Base-by-base conservation (phyloP, 2,888 invertebrate genomes). In the Allacma fusca region DNA sequence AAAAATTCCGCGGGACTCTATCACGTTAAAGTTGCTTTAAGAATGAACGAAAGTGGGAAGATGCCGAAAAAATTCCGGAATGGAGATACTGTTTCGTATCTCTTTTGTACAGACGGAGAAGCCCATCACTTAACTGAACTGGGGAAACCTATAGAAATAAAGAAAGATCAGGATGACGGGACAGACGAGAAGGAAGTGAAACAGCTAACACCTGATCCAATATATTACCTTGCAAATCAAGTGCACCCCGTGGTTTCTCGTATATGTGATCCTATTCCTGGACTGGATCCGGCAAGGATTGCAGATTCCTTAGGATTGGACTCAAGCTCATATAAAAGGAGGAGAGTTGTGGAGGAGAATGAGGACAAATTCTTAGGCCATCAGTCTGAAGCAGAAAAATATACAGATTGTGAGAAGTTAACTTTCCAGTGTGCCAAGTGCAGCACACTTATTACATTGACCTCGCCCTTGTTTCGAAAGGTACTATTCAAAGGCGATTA, bases 231-330 rank as follows among this genome's bases (percentile, higher is more conserved):
- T 82, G 91, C 94, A 0, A 94, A 96, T 85, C 99, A 99, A 88
- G 91, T 99, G 64, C 97, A 97, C 87, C 99, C 99, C 0, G 97
- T 99, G 0, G 93, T 98, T 80, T 92, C 95, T 34, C 91, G 99
- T 82, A 92, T 99, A 85, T 96, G 96, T 86, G 97, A 97, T 82
- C 98, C 98, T 0, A 94, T 99, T 65, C 96, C 97, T 82, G 97
- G 96, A 16, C 94, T 95, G 81, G 97, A 98, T 88, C 91, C 94
- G 1, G 93, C 93, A 72, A 90, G 94, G 80, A 92, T 99, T 80
- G 98, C 98, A 0, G 92, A 94, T 85, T 93, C 9, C 23, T 9
- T 80, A 88, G 89, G 89, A 44, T 84, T 89, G 72, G 89, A 89
- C 84, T 86, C 89, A 0, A 85, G 87, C 9, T 86, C 86, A 29